phyloP scores from a whole-genome alignment of 2,888 invertebrate species.

The Thalpophila matura region DNA sequence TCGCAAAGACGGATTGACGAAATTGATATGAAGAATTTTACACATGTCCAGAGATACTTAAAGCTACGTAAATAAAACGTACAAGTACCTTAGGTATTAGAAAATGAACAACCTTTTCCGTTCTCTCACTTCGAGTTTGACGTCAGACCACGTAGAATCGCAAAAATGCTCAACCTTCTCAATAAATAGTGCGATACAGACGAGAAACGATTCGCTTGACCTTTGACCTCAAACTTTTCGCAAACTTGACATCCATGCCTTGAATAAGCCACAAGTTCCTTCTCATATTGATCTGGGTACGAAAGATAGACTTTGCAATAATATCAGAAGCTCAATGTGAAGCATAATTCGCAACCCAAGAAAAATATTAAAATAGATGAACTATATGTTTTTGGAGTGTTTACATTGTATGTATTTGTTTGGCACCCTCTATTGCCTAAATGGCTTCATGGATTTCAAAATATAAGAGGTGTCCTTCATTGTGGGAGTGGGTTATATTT shows the following conservation, averaged over 20 bases:
- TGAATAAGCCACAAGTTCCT: slow-evolving; percentile 32
- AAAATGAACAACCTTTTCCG: background rate
- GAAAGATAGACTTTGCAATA: slow-evolving; percentile 20
- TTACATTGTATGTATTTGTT: too few species aligned
- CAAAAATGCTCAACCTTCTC: slow-evolving; percentile 36
- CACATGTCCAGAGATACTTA: background rate
- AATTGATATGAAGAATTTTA: background rate
- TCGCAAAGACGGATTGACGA: too few species aligned
- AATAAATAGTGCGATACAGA: slow-evolving; percentile 38
- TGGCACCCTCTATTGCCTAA: too few species aligned
- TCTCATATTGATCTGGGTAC: slow-evolving; percentile 24
- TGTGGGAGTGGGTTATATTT: too few species aligned
- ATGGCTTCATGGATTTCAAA: too few species aligned
- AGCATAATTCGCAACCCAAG: background rate
- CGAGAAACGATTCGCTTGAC: slow-evolving; percentile 36
- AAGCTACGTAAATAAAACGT: background rate
- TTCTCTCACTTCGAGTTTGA: background rate
- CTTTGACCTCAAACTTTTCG: slow-evolving; percentile 48
- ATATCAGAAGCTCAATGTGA: slow-evolving; percentile 1
- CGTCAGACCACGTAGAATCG: slow-evolving; percentile 17
- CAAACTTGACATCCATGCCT: slow-evolving; percentile 46
- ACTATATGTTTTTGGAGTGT: too few species aligned
- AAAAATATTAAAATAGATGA: too few species aligned
- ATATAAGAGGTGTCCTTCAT: too few species aligned
- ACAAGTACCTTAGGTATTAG: background rate